Conservation (phyloP, 1,140 invertebrate species). For the Nymphalis io region DNA sequence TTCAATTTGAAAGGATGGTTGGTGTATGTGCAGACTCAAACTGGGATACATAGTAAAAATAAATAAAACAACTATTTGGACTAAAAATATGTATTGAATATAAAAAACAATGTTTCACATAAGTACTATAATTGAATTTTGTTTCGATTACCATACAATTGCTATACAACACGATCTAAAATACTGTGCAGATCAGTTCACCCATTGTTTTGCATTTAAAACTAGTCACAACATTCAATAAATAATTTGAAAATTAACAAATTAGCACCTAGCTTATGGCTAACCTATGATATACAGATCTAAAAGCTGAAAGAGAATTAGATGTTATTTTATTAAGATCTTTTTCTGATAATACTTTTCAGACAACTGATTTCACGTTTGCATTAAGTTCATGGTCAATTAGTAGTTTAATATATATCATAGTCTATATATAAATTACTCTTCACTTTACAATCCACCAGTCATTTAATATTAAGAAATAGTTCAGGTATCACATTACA, state of each 20-base stretch:
- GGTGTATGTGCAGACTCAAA: neutral
- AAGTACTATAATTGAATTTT: slow-evolving; percentile 13
- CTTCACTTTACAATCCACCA: neutral
- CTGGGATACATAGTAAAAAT: neutral
- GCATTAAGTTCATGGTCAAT: neutral
- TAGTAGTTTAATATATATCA: too few relatives aligned
- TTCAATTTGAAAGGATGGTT: neutral
- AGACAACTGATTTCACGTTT: neutral
- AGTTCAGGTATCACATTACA: slow-evolving; percentile 36
- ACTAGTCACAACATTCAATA: slow-evolving; percentile 44
- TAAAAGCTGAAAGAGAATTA: neutral
- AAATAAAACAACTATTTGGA: slow-evolving; percentile 24
- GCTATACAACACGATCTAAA: neutral
- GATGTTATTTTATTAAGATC: neutral
- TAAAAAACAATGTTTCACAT: slow-evolving; percentile 12
- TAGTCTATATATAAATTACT: too few relatives aligned
- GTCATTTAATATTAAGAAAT: neutral
- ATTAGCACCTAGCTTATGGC: slow-evolving; percentile 34
- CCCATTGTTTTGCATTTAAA: slow-evolving; percentile 20
- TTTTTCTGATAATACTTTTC: too few relatives aligned
- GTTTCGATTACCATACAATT: neutral
- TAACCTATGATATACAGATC: slow-evolving; percentile 19
- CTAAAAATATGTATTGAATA: slow-evolving; percentile 25
- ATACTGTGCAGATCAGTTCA: slow-evolving; percentile 39
- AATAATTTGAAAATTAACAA: slow-evolving; percentile 44